phyloP scores from a whole-genome alignment of 2,113 vertebrate genomes.

The Rhizomys pruinosus region DNA sequence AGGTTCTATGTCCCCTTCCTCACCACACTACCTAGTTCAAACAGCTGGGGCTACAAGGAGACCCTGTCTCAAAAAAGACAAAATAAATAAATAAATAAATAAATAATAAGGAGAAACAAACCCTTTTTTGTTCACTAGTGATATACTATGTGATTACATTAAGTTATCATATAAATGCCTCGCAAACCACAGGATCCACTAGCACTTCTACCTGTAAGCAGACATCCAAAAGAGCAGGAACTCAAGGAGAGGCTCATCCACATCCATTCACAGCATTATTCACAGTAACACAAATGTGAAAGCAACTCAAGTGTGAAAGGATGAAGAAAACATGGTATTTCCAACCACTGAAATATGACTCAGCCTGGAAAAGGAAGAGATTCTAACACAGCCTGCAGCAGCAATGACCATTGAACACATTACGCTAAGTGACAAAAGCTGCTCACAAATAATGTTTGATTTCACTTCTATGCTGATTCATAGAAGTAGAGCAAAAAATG shows the following conservation, averaged over 20 bases:
- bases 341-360: neutral
- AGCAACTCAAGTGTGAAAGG: no score
- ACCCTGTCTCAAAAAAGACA: no score
- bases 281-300: neutral
- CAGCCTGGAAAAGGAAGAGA: neutral
- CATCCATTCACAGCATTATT: accelerated
- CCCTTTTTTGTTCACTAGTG: neutral
- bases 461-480: neutral
- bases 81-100: no score
- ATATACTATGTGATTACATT: no score
- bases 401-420: neutral
- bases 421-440: neutral
- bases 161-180: neutral
- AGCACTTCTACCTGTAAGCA: neutral
- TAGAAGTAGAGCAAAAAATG: neutral
- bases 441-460: neutral
- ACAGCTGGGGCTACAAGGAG: no score
- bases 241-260: neutral
- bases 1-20: neutral
- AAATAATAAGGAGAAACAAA: no score
- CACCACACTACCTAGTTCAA: neutral
- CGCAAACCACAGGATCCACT: neutral
- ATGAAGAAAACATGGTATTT: neutral
- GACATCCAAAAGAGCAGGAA: neutral
- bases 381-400: no score